Evolutionary conservation across 2,888 invertebrate genomes (phyloP), one percentile per base, ranked within the genome.

Genomic region (Orthonevra nobilis): DNA sequence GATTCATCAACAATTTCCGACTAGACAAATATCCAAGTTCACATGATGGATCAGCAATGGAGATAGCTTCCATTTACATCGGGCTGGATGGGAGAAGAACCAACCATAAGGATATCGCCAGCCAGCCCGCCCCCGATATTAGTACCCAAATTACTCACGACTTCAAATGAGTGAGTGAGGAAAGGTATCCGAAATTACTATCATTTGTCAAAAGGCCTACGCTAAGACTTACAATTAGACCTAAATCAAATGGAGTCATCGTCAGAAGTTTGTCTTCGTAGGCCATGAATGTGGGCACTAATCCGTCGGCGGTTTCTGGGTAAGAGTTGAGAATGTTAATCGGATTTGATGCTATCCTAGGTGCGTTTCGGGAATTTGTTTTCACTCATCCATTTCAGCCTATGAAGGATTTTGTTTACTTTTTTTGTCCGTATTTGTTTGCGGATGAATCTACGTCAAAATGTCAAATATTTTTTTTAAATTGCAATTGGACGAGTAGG

Each of bases 121-220:
- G 2, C n/a, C 2, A 20, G n/a, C 10, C 10, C 30, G 17, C 9
- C 6, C 19, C 61, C 23, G 46, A 38, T 28, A 38, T 48, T 44
- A 60, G 46, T 60, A 23, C 23, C n/a, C 3, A 44, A 23, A 56
- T 28, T 28, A 56, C 52, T 23, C 10, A 3, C 32, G n/a, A n/a
- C n/a, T n/a, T 4, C 10, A 10, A 32, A 10, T 38, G 56, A 20
- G 4, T 40, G 30, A 20, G 14, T 12, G 14, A 48, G 19, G 14
- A 4, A 34, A 48, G 28, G 2, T 63, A 48, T 63, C 30, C 48
- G 20, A 50, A 38, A 63, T 52, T 52, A 52, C 40, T 32, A 15
- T 52, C 64, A 64, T 64, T 64, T 64, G 52, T 52, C 23, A 32
- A 42, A 64, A 52, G 64, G 42, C 34, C 32, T 42, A 12, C 32